Evolutionary conservation across 2,888 invertebrate species (phyloP).

Genomic region (Ormyrus labotus): DNA sequence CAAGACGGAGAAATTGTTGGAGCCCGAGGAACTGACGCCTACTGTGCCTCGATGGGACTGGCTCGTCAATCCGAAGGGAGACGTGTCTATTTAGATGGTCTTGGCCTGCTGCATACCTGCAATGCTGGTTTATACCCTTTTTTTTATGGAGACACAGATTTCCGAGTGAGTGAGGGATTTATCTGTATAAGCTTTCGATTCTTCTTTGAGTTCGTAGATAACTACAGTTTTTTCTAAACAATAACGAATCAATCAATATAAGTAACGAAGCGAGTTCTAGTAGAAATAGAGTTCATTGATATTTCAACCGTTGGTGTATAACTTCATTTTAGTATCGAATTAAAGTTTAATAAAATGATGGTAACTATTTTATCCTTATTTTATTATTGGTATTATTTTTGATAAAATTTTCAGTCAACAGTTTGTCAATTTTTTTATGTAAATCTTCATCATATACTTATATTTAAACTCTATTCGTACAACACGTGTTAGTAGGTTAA

Average conservation of each 20-base stretch:
- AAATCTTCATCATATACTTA: background rate
- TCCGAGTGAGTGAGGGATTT: slow-evolving; percentile 85
- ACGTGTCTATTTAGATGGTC: slow-evolving; percentile 86
- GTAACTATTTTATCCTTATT: too few relatives aligned
- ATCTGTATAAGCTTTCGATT: background rate
- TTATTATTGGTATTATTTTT: too few relatives aligned
- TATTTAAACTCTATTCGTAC: background rate
- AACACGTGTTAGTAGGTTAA: background rate
- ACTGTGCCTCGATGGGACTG: slow-evolving; percentile 86
- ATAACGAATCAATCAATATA: too few relatives aligned
- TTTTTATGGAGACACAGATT: slow-evolving; percentile 98
- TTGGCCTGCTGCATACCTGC: slow-evolving; percentile 92
- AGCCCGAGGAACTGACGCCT: slow-evolving; percentile 91
- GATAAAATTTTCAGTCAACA: too few relatives aligned
- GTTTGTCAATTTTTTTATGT: too few relatives aligned
- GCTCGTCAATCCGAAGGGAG: slow-evolving; percentile 82
- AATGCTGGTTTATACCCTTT: slow-evolving; percentile 93
- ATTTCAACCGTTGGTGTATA: too few relatives aligned
- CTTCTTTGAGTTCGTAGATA: too few relatives aligned
- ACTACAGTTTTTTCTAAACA: too few relatives aligned
- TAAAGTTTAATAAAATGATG: too few relatives aligned
- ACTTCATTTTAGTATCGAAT: too few relatives aligned
- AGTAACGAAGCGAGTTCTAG: too few relatives aligned
- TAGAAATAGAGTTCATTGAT: too few relatives aligned
- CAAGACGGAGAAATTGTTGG: slow-evolving; percentile 92